Conservation (phyloP, 2,888 invertebrate species). For the Melinopterus prodromus region DNA sequence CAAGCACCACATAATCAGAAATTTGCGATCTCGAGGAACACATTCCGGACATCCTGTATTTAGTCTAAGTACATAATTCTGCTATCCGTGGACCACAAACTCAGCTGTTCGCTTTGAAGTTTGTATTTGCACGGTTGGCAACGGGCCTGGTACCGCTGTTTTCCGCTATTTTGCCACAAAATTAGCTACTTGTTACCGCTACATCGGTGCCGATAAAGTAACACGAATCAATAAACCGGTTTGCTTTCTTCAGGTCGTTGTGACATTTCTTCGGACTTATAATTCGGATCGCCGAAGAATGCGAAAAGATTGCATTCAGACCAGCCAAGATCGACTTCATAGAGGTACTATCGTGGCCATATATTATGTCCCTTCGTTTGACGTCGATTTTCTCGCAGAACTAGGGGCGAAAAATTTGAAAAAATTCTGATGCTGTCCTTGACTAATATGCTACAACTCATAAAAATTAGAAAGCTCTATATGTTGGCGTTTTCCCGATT, state of each 20-base stretch:
- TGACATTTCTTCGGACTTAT: neutral
- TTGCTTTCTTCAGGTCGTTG: neutral
- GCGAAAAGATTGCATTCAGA: neutral
- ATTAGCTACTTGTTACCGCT: neutral
- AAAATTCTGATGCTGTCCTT: no score
- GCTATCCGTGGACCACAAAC: neutral
- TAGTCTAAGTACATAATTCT: neutral
- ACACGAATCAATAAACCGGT: neutral
- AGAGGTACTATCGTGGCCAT: no score
- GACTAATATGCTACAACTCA: no score
- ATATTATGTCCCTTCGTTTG: no score
- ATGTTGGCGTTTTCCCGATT: no score
- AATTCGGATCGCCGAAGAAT: neutral
- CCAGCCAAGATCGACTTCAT: no score
- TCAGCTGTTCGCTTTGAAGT: neutral
- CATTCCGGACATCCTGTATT: neutral
- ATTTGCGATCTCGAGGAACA: neutral
- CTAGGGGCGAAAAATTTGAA: no score
- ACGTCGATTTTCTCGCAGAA: no score
- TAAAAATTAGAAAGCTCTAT: no score
- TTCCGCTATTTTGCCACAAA: neutral
- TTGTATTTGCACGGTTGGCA: neutral
- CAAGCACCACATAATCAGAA: neutral
- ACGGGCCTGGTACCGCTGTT: no score
- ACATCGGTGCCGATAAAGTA: neutral